Conservation (phyloP, 2,797 vertebrate species). For the Eutrigla gurnardus region DNA sequence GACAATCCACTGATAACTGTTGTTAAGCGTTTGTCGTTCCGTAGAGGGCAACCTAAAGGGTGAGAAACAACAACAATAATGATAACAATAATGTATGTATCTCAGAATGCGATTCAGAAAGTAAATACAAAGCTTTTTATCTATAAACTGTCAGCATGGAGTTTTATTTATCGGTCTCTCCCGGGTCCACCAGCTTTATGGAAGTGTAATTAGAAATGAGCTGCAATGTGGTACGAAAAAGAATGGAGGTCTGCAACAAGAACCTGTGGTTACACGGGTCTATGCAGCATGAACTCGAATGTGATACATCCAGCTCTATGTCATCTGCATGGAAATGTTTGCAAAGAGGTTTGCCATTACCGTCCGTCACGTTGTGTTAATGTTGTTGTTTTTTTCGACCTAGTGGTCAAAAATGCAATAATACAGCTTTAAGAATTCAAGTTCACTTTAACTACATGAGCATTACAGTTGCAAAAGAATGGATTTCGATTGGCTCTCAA, state of each 20-base stretch:
- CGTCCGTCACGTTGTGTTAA: background rate
- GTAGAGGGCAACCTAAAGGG: background rate
- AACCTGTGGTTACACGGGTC: background rate
- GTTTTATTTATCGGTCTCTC: background rate
- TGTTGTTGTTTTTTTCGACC: background rate
- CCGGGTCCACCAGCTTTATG: background rate
- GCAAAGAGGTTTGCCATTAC: background rate
- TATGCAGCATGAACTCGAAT: conserved; percentile 6
- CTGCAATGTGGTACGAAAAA: background rate
- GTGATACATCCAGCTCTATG: background rate
- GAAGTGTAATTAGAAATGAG: background rate
- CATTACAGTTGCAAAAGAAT: background rate
- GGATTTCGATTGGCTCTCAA: background rate
- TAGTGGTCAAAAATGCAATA: background rate
- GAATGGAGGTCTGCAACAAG: background rate
- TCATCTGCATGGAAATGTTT: background rate
- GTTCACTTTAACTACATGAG: background rate
- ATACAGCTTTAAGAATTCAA: background rate
- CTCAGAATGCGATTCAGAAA: conserved; percentile 1
- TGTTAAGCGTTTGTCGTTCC: background rate
- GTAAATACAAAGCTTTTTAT: background rate
- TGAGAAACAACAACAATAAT: background rate
- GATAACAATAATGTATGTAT: background rate
- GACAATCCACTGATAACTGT: background rate
- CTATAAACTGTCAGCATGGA: background rate